Evolutionary conservation across 2,797 vertebrate genomes (phyloP).

Genomic region (Enteromius unitaeniatus): DNA sequence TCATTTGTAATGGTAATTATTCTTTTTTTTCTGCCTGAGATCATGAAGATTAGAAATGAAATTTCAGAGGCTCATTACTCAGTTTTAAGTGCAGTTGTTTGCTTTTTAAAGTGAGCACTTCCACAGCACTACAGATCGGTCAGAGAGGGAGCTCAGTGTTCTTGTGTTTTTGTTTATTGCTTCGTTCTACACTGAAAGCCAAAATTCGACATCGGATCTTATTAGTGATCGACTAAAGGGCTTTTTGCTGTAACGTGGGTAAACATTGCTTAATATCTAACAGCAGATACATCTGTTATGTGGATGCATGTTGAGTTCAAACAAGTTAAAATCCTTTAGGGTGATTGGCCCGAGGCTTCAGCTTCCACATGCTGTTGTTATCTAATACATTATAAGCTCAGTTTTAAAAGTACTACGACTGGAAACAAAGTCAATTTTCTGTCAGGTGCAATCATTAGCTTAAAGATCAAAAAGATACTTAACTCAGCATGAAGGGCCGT

Average conservation of each 20-base stretch:
- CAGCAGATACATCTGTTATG: slow-evolving; percentile 25
- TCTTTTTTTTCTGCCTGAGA: background rate
- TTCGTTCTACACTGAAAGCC: background rate
- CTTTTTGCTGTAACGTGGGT: slow-evolving; percentile 18
- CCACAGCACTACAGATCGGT: background rate
- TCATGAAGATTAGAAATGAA: background rate
- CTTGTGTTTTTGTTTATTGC: slow-evolving; percentile 32
- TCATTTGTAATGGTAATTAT: background rate
- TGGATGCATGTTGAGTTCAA: slow-evolving; percentile 12
- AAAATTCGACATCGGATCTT: background rate
- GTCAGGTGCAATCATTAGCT: slow-evolving; percentile 1
- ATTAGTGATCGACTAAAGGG: background rate
- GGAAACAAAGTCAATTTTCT: slow-evolving; percentile 10
- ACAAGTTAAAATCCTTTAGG: background rate
- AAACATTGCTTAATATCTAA: slow-evolving; percentile 35
- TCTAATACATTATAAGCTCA: background rate
- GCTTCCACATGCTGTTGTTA: slow-evolving; percentile 25
- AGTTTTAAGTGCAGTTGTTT: slow-evolving; percentile 24
- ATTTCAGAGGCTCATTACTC: background rate
- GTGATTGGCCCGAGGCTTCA: slow-evolving; percentile 12
- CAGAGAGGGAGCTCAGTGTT: slow-evolving; percentile 28
- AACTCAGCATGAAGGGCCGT: background rate
- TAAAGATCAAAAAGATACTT: slow-evolving; percentile 21
- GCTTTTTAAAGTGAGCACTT: slow-evolving; percentile 18
- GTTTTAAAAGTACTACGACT: background rate